Percentiles rank a stretch among this genome's conserved stretches.
Conservation (phyloP, 2,888 invertebrate genomes). For the Plemyria rubiginata region DNA sequence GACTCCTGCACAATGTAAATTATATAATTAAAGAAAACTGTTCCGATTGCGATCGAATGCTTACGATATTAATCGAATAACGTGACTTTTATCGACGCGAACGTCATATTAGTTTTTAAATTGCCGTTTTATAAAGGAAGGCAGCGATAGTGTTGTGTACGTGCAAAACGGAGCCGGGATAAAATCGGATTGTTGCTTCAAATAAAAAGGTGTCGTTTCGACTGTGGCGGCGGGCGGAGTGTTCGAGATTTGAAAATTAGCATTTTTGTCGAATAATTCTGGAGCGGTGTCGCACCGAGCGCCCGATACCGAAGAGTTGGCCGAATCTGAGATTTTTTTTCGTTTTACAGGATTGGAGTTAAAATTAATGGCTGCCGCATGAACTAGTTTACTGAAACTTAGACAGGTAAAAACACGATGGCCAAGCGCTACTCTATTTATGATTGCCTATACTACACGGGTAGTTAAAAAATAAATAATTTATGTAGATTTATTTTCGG, state of each 20-base stretch:
- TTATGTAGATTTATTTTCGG: neutral
- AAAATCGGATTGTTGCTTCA: conserved; percentile 64
- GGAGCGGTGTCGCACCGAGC: conserved; percentile 77
- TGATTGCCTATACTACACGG: no score
- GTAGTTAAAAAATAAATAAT: neutral
- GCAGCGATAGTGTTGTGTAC: conserved; percentile 44
- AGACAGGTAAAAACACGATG: neutral
- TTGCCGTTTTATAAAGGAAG: conserved; percentile 47
- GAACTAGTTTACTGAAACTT: conserved; percentile 19
- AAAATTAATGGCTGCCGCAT: conserved; percentile 65
- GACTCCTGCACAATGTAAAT: conserved; percentile 72
- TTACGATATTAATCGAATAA: conserved; percentile 70
- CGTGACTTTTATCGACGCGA: conserved; percentile 60
- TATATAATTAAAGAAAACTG: conserved; percentile 81
- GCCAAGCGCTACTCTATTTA: neutral
- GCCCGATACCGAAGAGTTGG: conserved; percentile 75
- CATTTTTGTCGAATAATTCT: conserved; percentile 85
- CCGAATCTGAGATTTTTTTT: conserved; percentile 70
- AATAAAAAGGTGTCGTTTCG: conserved; percentile 74
- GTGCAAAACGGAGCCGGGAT: conserved; percentile 49
- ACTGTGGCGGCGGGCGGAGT: conserved; percentile 67
- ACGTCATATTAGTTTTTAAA: conserved; percentile 58
- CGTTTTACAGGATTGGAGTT: conserved; percentile 69
- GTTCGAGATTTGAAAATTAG: conserved; percentile 83
- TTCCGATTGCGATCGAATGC: conserved; percentile 68